Evolutionary conservation across 1,140 invertebrate species (phyloP), one percentile per base, ranked within the genome.

Genomic region (Muscidifurax raptorellus): DNA sequence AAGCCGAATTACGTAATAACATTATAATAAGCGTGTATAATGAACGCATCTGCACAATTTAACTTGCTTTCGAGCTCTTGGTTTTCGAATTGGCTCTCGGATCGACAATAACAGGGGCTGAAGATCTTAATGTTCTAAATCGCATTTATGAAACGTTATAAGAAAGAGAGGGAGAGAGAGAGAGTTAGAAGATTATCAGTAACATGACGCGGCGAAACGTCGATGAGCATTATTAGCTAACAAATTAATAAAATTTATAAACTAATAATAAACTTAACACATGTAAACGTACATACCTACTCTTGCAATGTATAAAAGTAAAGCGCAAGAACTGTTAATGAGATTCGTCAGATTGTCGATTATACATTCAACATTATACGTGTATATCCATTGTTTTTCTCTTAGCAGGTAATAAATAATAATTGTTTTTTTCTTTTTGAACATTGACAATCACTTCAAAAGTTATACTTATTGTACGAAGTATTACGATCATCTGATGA

Each of bases 221-320:
- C 52, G 67, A 32, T 72, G 83, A 80, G 22, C 67, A 75, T 84
- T 84, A 84, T 80, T 84, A 85, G 36, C 72, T 81, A 85, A 80
- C 47, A 80, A 80, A 85, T 84, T 74, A 80, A 84, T 81, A 85
- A 81, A 85, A 77, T 85, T 72, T 85, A 85, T 81, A 76, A 69
- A 76, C 83, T 80, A 85, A 81, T 80, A 85, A 81, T 66, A 80
- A 80, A 80, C 83, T 85, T 77, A 85, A 85, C 79, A 59, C 22
- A 40, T 80, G 32, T 75, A 84, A 75, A 72, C 82, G 22, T 27
- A n/a, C 52, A 77, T 81, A 75, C 22, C 36, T 81, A 81, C 25
- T 80, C 79, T 77, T 85, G 83, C 79, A 77, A 85, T 85, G 72
- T 81, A 85, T 77, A 85, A 85, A 81, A 81, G 32, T 80, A 59